These are phyloP conservation scores for Drosophila nigritarsus DNA, from an alignment of 2,888 invertebrate genomes.

Conservation along the genomic window DNA sequence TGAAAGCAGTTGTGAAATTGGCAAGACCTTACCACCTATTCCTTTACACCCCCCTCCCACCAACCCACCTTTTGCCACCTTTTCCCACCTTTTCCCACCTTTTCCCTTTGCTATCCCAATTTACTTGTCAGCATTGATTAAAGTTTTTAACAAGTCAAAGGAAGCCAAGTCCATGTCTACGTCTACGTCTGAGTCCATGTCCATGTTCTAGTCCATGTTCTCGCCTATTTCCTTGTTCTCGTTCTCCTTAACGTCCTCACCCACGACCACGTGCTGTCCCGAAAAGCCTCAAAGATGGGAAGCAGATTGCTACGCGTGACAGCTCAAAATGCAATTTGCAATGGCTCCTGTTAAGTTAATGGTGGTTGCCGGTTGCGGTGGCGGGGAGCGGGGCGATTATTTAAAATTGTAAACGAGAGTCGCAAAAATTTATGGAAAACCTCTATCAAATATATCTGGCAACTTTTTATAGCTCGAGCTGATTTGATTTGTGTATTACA, in stretches of 20 bases:
- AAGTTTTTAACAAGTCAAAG: conserved; percentile 70
- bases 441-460: conserved; percentile 28
- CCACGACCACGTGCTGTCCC: background rate
- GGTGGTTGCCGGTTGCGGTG: conserved; percentile 3
- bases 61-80: background rate
- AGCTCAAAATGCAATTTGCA: conserved; percentile 75
- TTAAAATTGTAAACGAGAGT: conserved; percentile 59
- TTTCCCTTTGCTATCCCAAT: background rate
- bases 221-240: no score
- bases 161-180: conserved; percentile 19
- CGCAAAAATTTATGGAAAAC: conserved; percentile 52
- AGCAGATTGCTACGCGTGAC: conserved; percentile 51
- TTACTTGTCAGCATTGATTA: conserved; percentile 65
- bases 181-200: conserved; percentile 1
- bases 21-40: conserved; percentile 22
- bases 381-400: conserved; percentile 24
- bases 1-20: conserved; percentile 75
- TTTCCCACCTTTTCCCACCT: background rate
- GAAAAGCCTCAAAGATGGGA: conserved; percentile 31
- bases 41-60: background rate
- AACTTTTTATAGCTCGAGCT: conserved; percentile 6
- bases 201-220: background rate
- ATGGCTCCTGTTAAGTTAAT: conserved; percentile 42
- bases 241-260: background rate
- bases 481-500: conserved; percentile 2